These are phyloP conservation scores for Ophioninae sp. DNA, from an alignment of 2,888 invertebrate genomes.

Conservation along the genomic window DNA sequence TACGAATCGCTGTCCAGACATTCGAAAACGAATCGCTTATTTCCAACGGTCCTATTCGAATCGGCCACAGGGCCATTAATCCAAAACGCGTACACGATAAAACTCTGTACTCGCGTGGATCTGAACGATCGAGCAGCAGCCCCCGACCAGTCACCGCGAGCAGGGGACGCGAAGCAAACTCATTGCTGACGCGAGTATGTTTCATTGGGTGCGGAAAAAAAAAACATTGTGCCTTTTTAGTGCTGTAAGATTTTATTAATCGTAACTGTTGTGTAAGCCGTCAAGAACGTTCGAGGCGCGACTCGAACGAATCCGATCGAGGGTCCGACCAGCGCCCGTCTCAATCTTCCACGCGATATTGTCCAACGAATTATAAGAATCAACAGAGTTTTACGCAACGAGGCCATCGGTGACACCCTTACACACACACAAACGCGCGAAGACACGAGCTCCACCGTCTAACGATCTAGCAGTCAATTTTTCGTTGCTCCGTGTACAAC, in stretches of 20 bases:
- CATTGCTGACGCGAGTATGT: conserved; percentile 68
- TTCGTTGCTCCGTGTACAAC: conserved; percentile 49
- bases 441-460: conserved; percentile 34
- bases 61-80: not conserved
- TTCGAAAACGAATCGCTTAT: not conserved
- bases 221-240: conserved; percentile 81
- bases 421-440: not conserved
- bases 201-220: conserved; percentile 75
- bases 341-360: conserved; percentile 39
- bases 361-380: conserved; percentile 3
- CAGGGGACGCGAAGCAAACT: conserved; percentile 10
- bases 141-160: not conserved
- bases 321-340: conserved; percentile 27
- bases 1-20: not conserved
- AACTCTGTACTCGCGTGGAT: not conserved
- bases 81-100: not conserved
- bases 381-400: conserved; percentile 15
- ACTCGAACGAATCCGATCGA: conserved; percentile 53
- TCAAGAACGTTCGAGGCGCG: conserved; percentile 66
- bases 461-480: conserved; percentile 59
- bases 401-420: conserved; percentile 20
- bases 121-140: not conserved
- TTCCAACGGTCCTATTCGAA: not conserved
- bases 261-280: conserved; percentile 71
- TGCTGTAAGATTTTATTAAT: conserved; percentile 79